Evolutionary conservation across 2,888 invertebrate genomes (phyloP).

Genomic region (Ophioninae sp.): DNA sequence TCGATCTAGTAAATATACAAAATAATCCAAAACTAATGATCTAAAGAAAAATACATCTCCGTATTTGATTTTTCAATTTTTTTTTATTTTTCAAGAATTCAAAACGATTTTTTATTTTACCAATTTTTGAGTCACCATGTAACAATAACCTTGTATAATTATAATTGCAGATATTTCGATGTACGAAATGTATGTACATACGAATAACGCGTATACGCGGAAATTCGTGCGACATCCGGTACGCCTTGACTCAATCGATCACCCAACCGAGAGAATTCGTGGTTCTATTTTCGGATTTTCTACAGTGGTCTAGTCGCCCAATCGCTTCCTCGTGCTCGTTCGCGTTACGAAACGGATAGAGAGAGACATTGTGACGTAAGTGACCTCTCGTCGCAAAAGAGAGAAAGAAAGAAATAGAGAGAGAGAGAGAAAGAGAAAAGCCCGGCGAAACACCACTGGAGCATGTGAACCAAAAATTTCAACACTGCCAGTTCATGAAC

Average conservation of each 20-base stretch:
- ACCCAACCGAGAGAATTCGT: conserved; percentile 22
- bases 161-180: too few species aligned
- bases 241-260: conserved; percentile 48
- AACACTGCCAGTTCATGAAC: conserved; percentile 26
- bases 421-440: background rate
- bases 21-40: too few species aligned
- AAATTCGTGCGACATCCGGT: conserved; percentile 34
- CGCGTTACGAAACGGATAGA: conserved; percentile 35
- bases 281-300: conserved; percentile 49
- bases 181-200: background rate
- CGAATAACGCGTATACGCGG: background rate
- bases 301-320: conserved; percentile 42
- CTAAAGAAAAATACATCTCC: too few species aligned
- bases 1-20: too few species aligned
- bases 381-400: conserved; percentile 35
- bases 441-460: conserved; percentile 10
- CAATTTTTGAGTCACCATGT: too few species aligned
- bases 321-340: conserved; percentile 41
- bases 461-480: conserved; percentile 17
- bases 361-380: conserved; percentile 50
- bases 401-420: background rate
- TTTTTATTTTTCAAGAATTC: too few species aligned
- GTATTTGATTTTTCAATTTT: too few species aligned
- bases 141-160: too few species aligned
- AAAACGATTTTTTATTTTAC: too few species aligned